phyloP scores from a whole-genome alignment of 2,113 vertebrate genomes.

The Leuciscus idus region DNA sequence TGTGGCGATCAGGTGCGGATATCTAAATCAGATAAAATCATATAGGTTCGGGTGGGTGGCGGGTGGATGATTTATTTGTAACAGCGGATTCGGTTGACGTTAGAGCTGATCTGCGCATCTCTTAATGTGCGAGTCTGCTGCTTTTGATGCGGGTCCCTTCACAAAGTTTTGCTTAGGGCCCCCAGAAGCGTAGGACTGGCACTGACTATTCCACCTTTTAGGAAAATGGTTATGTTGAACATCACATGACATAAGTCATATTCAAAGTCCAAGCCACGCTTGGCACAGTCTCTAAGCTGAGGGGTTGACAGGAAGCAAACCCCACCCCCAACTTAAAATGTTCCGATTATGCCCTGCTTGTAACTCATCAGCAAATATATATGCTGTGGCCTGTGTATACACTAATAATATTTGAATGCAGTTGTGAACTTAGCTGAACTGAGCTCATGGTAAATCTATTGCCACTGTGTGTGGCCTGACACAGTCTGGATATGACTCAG shows the following conservation, averaged over 20 bases:
- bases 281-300: not conserved
- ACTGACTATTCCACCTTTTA: not conserved
- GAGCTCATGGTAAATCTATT: conserved; percentile 50
- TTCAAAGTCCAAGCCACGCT: not conserved
- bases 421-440: conserved; percentile 36
- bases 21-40: too few relatives aligned
- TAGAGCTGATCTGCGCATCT: too few relatives aligned
- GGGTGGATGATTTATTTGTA: too few relatives aligned
- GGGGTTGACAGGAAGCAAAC: not conserved
- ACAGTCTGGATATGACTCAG: conserved; percentile 72
- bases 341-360: not conserved
- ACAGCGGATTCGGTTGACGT: too few relatives aligned
- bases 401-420: conserved; percentile 2
- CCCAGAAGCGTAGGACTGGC: too few relatives aligned
- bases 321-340: not conserved
- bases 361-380: not conserved
- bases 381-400: not conserved
- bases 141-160: too few relatives aligned
- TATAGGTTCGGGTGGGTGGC: too few relatives aligned
- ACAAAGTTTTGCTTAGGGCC: too few relatives aligned
- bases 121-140: too few relatives aligned
- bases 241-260: not conserved
- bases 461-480: conserved; percentile 76
- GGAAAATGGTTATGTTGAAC: not conserved
- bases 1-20: too few relatives aligned